Evolutionary conservation across 2,113 vertebrate genomes (phyloP), one percentile per base, ranked within the genome.

Genomic region (Lates calcarifer): DNA sequence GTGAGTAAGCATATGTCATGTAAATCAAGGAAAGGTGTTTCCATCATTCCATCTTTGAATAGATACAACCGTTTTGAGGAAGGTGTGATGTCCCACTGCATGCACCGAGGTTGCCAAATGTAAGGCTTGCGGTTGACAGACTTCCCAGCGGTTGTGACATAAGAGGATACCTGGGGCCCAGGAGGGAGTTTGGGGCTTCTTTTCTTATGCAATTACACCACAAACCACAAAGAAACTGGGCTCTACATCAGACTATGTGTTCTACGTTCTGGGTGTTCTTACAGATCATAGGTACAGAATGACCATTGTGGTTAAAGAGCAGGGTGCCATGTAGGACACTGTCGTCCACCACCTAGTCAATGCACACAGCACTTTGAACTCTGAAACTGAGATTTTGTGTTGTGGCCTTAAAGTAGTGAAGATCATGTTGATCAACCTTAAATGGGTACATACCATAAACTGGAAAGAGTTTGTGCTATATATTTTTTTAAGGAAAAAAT

Each of bases 1-100:
- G 67, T 58, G 67, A 89, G 90, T 90, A 91, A 95, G 94, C 91
- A 73, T 22, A 18, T 71, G 51, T 81, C 70, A 29, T 37, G 82
- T 78, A 84, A 85, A 88, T 79, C 65, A 60, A 53, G 62, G 55
- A 51, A 84, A 85, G 88, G 81, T 81, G 85, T 90, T 93, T 94
- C 89, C 91, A 89, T 56, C 64, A 12, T 18, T 10, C 76, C n/a
- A n/a, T n/a, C 77, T 89, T 58, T 77, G 70, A 82, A 87, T 57
- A 89, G 83, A 85, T 4, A 18, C 74, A 33, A 79, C 86, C 71
- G 90, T 88, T 90, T 88, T 85, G 65, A 90, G 88, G 88, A 84
- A 89, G 88, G 89, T 88, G 86, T 28, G 64, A 69, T 47, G 53
- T 51, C 72, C 80, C 49, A 29, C 41, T 65, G 64, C 43, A 76